Percentiles rank a stretch among this genome's conserved stretches.
Evolutionary conservation across 2,888 invertebrate genomes (phyloP).

Genomic region (Harpalus rufipes): DNA sequence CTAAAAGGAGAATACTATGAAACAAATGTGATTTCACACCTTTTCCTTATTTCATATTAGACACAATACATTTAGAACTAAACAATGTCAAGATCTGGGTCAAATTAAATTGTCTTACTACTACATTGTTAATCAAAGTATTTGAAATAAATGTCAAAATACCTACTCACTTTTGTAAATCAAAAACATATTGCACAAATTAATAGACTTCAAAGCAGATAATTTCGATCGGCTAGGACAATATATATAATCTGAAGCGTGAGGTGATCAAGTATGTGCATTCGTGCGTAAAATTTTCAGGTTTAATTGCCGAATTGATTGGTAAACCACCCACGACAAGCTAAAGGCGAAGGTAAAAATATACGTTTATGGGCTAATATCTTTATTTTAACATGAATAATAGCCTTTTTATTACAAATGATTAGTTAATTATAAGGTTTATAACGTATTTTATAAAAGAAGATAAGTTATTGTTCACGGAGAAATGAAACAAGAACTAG

Average conservation of each 20-base stretch:
- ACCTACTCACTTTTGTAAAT: background rate
- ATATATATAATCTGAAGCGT: constrained; percentile 7
- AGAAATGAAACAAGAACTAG: background rate
- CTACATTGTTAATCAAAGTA: background rate
- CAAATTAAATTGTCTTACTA: constrained; percentile 7
- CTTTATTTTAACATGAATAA: constrained; percentile 19
- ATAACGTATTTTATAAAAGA: background rate
- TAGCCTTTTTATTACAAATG: constrained; percentile 5
- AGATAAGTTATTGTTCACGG: background rate
- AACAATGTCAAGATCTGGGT: constrained; percentile 1
- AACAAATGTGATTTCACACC: background rate
- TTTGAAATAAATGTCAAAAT: background rate
- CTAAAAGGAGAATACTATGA: background rate
- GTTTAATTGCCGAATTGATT: constrained; percentile 19
- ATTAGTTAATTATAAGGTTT: background rate
- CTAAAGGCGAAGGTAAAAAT: constrained; percentile 11
- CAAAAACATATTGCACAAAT: background rate
- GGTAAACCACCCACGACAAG: constrained; percentile 26
- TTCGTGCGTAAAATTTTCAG: constrained; percentile 14
- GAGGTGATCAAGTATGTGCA: constrained; percentile 13
- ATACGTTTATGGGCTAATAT: background rate
- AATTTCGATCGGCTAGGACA: background rate
- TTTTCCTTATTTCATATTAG: background rate
- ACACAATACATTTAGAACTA: background rate
- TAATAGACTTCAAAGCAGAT: background rate